Conservation (phyloP, 2,888 invertebrate genomes). For the Ophonus ardosiacus region DNA sequence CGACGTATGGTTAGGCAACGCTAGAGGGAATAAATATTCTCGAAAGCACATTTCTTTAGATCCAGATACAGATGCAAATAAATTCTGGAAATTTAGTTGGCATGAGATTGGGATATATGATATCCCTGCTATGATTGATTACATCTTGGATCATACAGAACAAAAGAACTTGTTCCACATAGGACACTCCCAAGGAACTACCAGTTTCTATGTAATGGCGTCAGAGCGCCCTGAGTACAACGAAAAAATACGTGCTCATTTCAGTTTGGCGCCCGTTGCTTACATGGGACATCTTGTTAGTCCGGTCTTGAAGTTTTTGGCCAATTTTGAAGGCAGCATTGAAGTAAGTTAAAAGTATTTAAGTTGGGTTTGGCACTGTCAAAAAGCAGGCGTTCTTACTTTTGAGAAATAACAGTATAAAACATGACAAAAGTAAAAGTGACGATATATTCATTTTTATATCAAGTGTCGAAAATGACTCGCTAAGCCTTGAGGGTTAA, state of each 20-base stretch:
- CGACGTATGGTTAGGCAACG: slow-evolving; percentile 80
- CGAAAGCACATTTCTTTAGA: slow-evolving; percentile 74
- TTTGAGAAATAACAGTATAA: too few species aligned
- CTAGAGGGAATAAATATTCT: slow-evolving; percentile 79
- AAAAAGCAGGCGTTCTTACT: too few species aligned
- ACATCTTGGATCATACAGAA: slow-evolving; percentile 80
- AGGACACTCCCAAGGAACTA: slow-evolving; percentile 90
- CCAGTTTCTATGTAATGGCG: slow-evolving; percentile 83
- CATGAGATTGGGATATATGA: slow-evolving; percentile 90
- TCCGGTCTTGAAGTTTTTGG: slow-evolving; percentile 67
- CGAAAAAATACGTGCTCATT: slow-evolving; percentile 81
- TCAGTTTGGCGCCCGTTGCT: slow-evolving; percentile 84
- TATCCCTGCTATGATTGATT: slow-evolving; percentile 89
- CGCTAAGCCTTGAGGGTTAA: too few species aligned
- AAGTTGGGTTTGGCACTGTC: too few species aligned
- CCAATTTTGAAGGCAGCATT: background rate
- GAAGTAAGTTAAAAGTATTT: background rate
- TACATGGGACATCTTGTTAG: slow-evolving; percentile 78
- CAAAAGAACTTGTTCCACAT: slow-evolving; percentile 83
- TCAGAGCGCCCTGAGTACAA: slow-evolving; percentile 82
- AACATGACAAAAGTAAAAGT: too few species aligned
- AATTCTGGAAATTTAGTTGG: slow-evolving; percentile 80
- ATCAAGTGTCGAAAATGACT: too few species aligned
- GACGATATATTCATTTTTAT: too few species aligned
- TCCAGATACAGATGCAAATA: slow-evolving; percentile 59